Conservation (phyloP, 2,113 vertebrate species). For the Pimephales promelas region DNA sequence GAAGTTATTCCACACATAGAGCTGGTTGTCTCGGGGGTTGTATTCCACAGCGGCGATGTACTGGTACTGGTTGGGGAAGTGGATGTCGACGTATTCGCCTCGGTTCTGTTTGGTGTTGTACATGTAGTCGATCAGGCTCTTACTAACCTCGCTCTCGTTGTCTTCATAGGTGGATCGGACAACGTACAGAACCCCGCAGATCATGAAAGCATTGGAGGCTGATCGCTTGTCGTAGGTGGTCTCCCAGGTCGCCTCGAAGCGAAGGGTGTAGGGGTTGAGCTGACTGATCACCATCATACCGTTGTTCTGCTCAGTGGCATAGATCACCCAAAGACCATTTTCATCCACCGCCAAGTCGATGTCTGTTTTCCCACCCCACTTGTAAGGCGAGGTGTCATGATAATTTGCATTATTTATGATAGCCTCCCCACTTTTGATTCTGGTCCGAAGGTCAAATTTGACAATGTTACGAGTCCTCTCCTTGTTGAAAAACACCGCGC, state of each 20-base stretch:
- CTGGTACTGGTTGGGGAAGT: slow-evolving; percentile 99
- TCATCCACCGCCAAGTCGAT: slow-evolving; percentile 98
- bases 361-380: slow-evolving; percentile 98
- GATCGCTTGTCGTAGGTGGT: slow-evolving; percentile 95
- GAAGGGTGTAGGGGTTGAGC: slow-evolving; percentile 96
- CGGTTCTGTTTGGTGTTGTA: slow-evolving; percentile 93
- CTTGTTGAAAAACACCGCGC: slow-evolving; percentile 99
- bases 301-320: slow-evolving; percentile 98
- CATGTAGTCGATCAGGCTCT: slow-evolving; percentile 93
- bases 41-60: slow-evolving; percentile 99
- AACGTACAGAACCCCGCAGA: slow-evolving; percentile 96
- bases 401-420: slow-evolving; percentile 99
- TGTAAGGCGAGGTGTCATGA: slow-evolving; percentile 96
- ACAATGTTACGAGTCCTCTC: slow-evolving; percentile 98
- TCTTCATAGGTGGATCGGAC: slow-evolving; percentile 97
- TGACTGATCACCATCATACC: slow-evolving; percentile 99
- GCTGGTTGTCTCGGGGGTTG: slow-evolving; percentile 97
- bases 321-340: slow-evolving; percentile 98
- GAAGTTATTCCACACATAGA: slow-evolving; percentile 99
- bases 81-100: slow-evolving; percentile 91
- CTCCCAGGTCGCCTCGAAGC: slow-evolving; percentile 97
- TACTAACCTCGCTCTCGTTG: slow-evolving; percentile 96
- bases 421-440: slow-evolving; percentile 98
- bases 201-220: slow-evolving; percentile 98
- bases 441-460: slow-evolving; percentile 97